Evolutionary conservation across 2,797 vertebrate species (phyloP), one percentile per base, ranked within the genome.

Genomic region (Bradypodion ventrale): DNA sequence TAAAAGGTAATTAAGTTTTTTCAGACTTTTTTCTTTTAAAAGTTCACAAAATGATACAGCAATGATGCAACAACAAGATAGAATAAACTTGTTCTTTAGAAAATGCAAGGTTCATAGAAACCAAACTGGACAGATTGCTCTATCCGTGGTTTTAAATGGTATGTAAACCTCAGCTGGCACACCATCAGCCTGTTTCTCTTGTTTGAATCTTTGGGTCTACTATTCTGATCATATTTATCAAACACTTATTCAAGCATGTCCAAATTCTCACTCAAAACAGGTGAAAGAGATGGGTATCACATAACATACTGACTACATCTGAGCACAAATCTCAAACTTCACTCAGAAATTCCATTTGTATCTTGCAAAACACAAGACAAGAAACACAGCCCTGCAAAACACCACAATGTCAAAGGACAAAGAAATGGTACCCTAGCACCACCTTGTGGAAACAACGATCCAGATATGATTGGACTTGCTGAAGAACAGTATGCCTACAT

Each of bases 361-460:
- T 40, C 29, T 66, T 52, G 21, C 40, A 75, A 32, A 83, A 21
- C 8, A 52, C 27, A 12, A 37, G 52, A 59, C 27, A 60, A 13
- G 72, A 56, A 44, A 72, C 32, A 72, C 4, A 72, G 52, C 29
- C 27, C 68, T 25, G 27, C 35, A 44, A 29, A 44, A 25, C 16
- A 21, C 21, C 42, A n/a, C 42, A 70, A 19, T 60, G 79, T 52
- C 56, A 81, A 23, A 62, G 40, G 56, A 72, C 68, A 62, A 56
- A 81, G 37, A 62, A 81, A 81, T 60, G 44, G 79, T 44, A 25
- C n/a, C 79, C 19, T 81, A 81, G 68, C 68, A 73, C 80, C 80
- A 81, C 80, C 80, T 81, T 81, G 80, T 81, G 80, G 68, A 81
- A 81, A 73, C 19, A 60, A 40, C 42, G n/a, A 62, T 60, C 68